Evolutionary conservation across 1,140 invertebrate species (phyloP).

Genomic region (Drosophila parvula): DNA sequence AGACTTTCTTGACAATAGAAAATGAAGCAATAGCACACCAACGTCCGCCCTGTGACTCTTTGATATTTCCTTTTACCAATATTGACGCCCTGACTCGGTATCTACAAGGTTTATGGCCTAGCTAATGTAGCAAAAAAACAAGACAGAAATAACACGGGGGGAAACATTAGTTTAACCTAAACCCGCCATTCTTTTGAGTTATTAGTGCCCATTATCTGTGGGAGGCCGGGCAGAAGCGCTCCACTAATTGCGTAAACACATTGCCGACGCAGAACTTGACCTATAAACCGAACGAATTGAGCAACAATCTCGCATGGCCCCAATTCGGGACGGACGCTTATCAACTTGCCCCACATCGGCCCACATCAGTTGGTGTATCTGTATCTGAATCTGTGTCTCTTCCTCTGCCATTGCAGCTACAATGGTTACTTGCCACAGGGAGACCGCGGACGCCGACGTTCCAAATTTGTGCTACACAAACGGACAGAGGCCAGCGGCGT

Average conservation of each 20-base stretch:
- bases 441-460: conserved; percentile 95
- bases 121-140: conserved; percentile 45
- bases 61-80: conserved; percentile 3
- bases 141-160: conserved; percentile 15
- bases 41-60: conserved; percentile 6
- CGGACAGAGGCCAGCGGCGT: conserved; percentile 95
- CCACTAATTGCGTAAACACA: conserved; percentile 64
- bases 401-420: conserved; percentile 88
- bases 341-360: conserved; percentile 58
- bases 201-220: conserved; percentile 52
- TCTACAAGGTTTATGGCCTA: conserved; percentile 44
- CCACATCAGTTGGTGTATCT: conserved; percentile 10
- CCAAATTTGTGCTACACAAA: conserved; percentile 96
- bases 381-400: conserved; percentile 18
- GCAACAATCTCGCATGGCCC: conserved; percentile 45
- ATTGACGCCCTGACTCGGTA: conserved; percentile 12
- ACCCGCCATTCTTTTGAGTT: conserved; percentile 55
- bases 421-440: conserved; percentile 97
- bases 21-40: not conserved
- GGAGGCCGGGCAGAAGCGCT: conserved; percentile 6
- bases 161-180: conserved; percentile 11
- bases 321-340: conserved; percentile 12
- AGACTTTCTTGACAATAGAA: not conserved
- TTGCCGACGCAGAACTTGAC: conserved; percentile 69
- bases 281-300: conserved; percentile 61